phyloP scores from a whole-genome alignment of 2,888 invertebrate genomes.

The Agapetus fuscipes region DNA sequence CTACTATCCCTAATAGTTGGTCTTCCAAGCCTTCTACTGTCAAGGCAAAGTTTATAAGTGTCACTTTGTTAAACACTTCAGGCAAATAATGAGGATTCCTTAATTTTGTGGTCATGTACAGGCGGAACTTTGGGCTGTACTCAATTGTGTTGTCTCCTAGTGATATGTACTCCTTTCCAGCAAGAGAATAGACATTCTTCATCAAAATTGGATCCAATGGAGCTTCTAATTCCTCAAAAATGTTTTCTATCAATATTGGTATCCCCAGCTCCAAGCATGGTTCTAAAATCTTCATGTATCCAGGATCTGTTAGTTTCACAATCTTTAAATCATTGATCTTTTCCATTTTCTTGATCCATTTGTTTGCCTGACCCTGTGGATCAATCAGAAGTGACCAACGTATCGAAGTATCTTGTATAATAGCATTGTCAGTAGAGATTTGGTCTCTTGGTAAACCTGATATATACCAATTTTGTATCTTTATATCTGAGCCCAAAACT shows the following conservation, averaged over 20 bases:
- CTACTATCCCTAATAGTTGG: conserved; percentile 74
- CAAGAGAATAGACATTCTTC: conserved; percentile 65
- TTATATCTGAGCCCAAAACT: conserved; percentile 75
- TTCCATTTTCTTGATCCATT: conserved; percentile 80
- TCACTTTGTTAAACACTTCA: conserved; percentile 75
- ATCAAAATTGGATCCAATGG: conserved; percentile 67
- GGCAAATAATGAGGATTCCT: conserved; percentile 80
- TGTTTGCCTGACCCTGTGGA: conserved; percentile 78
- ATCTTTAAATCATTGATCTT: conserved; percentile 59
- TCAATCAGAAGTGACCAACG: conserved; percentile 75
- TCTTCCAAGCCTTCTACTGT: conserved; percentile 76
- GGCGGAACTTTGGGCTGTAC: conserved; percentile 63
- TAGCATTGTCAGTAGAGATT: conserved; percentile 77
- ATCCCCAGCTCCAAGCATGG: conserved; percentile 65
- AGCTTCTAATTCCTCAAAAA: conserved; percentile 68
- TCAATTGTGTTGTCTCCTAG: conserved; percentile 71
- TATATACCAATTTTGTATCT: conserved; percentile 80
- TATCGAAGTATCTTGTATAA: conserved; percentile 70
- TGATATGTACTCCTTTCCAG: conserved; percentile 62
- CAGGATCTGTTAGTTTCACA: conserved; percentile 62
- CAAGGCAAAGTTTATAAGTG: conserved; percentile 73
- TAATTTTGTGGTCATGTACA: conserved; percentile 75
- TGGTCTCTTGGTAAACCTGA: conserved; percentile 69
- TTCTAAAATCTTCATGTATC: conserved; percentile 69
- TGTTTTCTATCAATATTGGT: conserved; percentile 68